Percentiles rank a stretch among this genome's conserved stretches.
Evolutionary conservation across 2,888 invertebrate genomes (phyloP).

Genomic region (Ectemnius continuus): DNA sequence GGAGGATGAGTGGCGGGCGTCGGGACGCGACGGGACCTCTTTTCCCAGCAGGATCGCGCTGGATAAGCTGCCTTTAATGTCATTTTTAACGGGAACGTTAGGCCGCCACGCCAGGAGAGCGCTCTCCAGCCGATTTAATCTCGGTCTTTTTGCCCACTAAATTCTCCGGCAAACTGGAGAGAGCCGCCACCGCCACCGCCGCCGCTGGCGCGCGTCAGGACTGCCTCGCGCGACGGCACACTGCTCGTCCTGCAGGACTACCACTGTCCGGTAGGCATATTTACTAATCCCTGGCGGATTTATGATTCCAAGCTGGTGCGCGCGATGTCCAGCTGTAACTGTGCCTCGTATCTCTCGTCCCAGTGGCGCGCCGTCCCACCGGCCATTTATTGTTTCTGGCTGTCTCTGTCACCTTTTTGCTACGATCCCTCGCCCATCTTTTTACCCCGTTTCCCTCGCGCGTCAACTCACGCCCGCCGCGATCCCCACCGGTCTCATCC

Average conservation of each 20-base stretch:
- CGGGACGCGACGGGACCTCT: neutral
- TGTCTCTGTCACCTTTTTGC: conserved; percentile 29
- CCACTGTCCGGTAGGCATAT: conserved; percentile 40
- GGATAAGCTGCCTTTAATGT: conserved; percentile 14
- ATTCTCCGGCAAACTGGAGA: conserved; percentile 43
- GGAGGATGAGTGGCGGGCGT: too few relatives aligned
- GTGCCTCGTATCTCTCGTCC: conserved; percentile 29
- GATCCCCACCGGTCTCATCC: neutral
- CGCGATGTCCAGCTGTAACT: conserved; percentile 37
- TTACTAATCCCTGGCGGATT: conserved; percentile 53
- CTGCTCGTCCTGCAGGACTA: conserved; percentile 8
- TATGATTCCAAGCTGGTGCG: conserved; percentile 41
- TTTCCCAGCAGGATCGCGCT: neutral
- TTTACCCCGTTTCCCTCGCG: neutral
- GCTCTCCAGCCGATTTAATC: conserved; percentile 50
- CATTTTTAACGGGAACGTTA: conserved; percentile 32
- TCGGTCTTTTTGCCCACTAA: conserved; percentile 40
- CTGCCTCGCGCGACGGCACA: neutral
- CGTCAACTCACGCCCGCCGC: neutral
- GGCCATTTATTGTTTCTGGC: conserved; percentile 48
- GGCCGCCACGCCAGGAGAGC: conserved; percentile 14
- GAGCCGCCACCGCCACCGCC: neutral
- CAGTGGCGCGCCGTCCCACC: conserved; percentile 27
- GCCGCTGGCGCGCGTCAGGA: neutral
- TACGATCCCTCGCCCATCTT: conserved; percentile 5